Conservation (phyloP, 2,113 vertebrate genomes). For the Origma solitaria region DNA sequence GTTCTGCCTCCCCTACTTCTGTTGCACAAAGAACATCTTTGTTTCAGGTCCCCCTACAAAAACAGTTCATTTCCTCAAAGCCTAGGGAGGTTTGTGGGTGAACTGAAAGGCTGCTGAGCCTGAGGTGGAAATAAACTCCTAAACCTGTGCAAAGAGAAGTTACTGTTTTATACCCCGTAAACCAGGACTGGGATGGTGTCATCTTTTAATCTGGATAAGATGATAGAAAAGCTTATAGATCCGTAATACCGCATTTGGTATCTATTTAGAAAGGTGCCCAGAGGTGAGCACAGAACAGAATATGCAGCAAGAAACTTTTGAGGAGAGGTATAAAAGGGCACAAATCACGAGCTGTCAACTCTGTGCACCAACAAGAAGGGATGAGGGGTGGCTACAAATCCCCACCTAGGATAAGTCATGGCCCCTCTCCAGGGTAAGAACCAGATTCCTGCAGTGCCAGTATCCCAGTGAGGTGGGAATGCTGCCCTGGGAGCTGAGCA, state of each 20-base stretch:
- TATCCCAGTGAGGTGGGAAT: background rate
- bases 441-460: background rate
- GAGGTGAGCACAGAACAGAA: background rate
- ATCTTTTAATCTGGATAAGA: background rate
- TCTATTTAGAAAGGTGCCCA: background rate
- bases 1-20: background rate
- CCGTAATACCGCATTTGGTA: background rate
- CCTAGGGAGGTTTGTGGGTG: background rate
- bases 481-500: background rate
- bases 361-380: rapidly evolving
- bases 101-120: background rate
- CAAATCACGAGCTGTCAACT: background rate
- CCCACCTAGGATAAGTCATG: background rate
- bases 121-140: background rate
- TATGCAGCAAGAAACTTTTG: background rate
- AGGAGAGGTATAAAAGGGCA: background rate
- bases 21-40: background rate
- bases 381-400: background rate
- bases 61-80: background rate
- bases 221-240: background rate
- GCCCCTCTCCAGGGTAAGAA: background rate
- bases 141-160: background rate
- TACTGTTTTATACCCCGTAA: background rate
- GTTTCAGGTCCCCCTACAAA: background rate
- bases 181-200: background rate